A percentile compares a stretch with the other conserved stretches of the same genome.
These are phyloP conservation scores for Peromyscus eremicus DNA, from an alignment of 2,797 vertebrate species.

Conservation along the genomic window DNA sequence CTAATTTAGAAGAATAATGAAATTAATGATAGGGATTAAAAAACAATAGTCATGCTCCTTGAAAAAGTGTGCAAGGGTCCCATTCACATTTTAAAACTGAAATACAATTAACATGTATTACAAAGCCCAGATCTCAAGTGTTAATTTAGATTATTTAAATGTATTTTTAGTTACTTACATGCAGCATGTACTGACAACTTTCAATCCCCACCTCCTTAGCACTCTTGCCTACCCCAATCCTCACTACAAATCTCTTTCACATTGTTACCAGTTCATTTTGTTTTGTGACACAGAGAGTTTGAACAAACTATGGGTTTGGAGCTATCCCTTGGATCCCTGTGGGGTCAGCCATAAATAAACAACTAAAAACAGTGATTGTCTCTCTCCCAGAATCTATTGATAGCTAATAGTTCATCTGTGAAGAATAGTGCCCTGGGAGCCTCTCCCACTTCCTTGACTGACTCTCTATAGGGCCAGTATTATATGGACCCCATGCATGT, in stretches of 20 bases:
- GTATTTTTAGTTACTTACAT: neutral
- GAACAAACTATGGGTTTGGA: neutral
- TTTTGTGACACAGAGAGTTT: neutral
- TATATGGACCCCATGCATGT: neutral
- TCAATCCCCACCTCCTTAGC: no score
- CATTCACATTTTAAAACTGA: neutral
- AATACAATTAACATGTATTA: neutral
- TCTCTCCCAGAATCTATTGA: neutral
- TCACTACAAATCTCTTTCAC: neutral
- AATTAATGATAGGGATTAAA: conserved; percentile 3
- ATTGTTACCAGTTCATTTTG: neutral
- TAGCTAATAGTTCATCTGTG: neutral
- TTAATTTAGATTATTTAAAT: neutral
- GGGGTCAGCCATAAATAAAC: neutral
- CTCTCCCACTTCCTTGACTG: neutral
- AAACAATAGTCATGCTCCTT: neutral
- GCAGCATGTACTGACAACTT: no score
- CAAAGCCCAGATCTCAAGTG: neutral
- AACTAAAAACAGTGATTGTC: neutral
- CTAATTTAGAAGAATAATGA: neutral
- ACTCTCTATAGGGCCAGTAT: neutral
- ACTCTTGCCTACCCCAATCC: no score
- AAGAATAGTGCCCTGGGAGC: neutral
- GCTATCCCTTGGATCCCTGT: neutral
- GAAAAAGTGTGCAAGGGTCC: neutral